A percentile compares a stretch with the other conserved stretches of the same genome.
Evolutionary conservation across 2,113 vertebrate genomes (phyloP).

Genomic region (Mirounga angustirostris): DNA sequence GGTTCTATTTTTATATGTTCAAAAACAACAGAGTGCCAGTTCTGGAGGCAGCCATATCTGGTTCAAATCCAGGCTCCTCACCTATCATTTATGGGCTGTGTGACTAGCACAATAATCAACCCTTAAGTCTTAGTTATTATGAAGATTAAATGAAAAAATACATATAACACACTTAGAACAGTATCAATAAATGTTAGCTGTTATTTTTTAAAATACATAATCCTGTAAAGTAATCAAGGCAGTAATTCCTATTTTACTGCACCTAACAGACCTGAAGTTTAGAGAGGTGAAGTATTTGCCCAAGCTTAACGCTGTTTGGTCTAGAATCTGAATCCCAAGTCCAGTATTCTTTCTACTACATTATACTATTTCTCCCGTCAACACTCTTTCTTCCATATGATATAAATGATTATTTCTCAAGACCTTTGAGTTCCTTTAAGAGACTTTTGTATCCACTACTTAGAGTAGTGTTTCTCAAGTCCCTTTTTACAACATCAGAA

Average conservation of each 20-base stretch:
- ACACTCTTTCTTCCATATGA: background rate
- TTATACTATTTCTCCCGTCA: background rate
- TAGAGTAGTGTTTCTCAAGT: background rate
- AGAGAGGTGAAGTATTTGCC: conserved; percentile 10
- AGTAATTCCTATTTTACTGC: background rate
- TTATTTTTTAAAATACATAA: background rate
- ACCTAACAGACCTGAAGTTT: conserved; percentile 20
- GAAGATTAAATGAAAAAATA: background rate
- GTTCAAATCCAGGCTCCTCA: background rate
- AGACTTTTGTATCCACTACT: background rate
- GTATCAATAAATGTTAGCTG: background rate
- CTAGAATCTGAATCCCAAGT: background rate
- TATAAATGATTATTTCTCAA: background rate
- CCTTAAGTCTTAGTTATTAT: background rate
- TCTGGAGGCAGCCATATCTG: background rate
- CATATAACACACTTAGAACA: background rate
- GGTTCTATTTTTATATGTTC: background rate
- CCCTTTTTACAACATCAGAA: conserved; percentile 10
- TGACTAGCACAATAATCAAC: background rate
- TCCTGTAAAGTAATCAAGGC: conserved; percentile 12
- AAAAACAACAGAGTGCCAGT: background rate
- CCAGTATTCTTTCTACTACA: background rate
- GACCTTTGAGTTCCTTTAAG: background rate
- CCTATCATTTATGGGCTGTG: background rate
- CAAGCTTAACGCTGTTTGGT: background rate